Percentiles rank a stretch among this genome's conserved stretches.
Evolutionary conservation across 2,888 invertebrate species (phyloP).

Genomic region (Hecatera dysodea): DNA sequence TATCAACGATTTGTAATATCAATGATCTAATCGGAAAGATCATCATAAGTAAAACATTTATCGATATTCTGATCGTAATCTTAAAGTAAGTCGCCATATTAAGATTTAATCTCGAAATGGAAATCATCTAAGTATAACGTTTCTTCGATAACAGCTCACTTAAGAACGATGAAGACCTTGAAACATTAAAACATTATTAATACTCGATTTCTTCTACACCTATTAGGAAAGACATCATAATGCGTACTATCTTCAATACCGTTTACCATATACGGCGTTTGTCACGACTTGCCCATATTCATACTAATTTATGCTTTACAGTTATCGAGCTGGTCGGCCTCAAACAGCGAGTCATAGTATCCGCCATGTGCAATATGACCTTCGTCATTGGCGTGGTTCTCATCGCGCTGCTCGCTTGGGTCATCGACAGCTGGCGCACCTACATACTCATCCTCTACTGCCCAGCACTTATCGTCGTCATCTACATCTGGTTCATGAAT

Average conservation of each 20-base stretch:
- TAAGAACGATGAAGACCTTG: background rate
- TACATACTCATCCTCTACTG: slow-evolving; percentile 93
- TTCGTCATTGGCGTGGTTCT: slow-evolving; percentile 94
- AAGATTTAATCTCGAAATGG: background rate
- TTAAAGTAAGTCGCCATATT: background rate
- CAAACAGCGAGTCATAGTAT: slow-evolving; percentile 93
- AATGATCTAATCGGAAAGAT: background rate
- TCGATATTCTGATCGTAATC: slow-evolving; percentile 1
- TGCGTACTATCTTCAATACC: slow-evolving; percentile 29
- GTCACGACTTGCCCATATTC: slow-evolving; percentile 40
- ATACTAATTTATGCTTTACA: slow-evolving; percentile 76
- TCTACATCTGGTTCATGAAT: slow-evolving; percentile 94
- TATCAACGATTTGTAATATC: background rate
- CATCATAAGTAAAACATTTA: background rate
- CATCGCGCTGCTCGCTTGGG: slow-evolving; percentile 93
- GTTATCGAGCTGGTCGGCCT: slow-evolving; percentile 95
- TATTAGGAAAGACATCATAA: slow-evolving; percentile 28
- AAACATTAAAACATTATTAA: slow-evolving; percentile 1
- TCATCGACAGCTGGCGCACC: slow-evolving; percentile 93
- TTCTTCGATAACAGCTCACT: background rate
- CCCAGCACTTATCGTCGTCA: slow-evolving; percentile 92
- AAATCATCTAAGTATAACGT: background rate
- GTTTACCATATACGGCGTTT: slow-evolving; percentile 39
- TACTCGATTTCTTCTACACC: slow-evolving; percentile 16
- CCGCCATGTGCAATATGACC: slow-evolving; percentile 93